These are phyloP conservation scores for Cheilosia pagana DNA, from an alignment of 2,888 invertebrate species.

Conservation along the genomic window DNA sequence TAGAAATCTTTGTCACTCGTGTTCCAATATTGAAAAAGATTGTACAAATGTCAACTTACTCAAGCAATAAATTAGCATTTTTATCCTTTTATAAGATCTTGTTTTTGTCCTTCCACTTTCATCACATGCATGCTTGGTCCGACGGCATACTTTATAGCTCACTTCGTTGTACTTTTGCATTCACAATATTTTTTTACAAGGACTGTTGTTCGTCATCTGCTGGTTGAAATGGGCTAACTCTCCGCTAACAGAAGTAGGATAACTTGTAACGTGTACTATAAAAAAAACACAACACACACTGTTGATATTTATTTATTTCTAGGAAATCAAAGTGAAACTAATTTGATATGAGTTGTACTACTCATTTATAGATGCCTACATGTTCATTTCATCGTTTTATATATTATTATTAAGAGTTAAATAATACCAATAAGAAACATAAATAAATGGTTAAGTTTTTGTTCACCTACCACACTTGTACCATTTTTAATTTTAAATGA, in stretches of 20 bases:
- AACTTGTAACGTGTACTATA: no score
- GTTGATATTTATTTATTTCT: constrained; percentile 51
- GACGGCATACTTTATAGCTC: no score
- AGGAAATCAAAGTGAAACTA: constrained; percentile 57
- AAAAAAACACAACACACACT: neutral
- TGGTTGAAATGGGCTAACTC: no score
- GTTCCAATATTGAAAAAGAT: constrained; percentile 84
- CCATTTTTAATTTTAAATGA: constrained; percentile 42
- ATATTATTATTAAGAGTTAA: constrained; percentile 20
- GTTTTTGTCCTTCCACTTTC: no score
- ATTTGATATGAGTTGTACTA: constrained; percentile 16
- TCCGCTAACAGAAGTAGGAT: no score
- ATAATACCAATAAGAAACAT: constrained; percentile 46
- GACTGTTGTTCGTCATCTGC: no score
- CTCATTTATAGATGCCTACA: constrained; percentile 27
- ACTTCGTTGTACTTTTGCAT: no score
- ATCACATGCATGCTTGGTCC: no score
- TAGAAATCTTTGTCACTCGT: constrained; percentile 84
- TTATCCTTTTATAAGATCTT: neutral
- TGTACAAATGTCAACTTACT: constrained; percentile 38
- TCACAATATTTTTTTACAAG: no score
- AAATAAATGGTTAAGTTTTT: constrained; percentile 31
- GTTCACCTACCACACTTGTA: constrained; percentile 55
- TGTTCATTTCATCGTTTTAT: constrained; percentile 4
- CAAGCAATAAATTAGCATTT: constrained; percentile 33